Evolutionary conservation across 2,113 vertebrate genomes (phyloP).

Genomic region (Numenius arquata): DNA sequence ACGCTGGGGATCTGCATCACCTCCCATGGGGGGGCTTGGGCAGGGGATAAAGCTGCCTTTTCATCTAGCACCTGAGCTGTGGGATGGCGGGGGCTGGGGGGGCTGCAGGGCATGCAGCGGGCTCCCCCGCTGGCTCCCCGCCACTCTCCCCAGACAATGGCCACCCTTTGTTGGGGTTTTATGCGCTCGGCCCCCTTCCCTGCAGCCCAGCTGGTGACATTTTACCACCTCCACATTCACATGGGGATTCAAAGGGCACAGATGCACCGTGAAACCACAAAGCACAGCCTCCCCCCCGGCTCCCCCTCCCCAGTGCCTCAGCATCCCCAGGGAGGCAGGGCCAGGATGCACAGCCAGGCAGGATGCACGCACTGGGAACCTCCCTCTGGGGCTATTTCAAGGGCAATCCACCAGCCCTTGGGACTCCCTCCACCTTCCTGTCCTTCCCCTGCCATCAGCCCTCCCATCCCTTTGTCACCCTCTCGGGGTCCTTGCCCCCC

Average conservation of each 20-base stretch:
- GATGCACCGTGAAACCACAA: constrained; percentile 33
- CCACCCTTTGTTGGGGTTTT: constrained; percentile 21
- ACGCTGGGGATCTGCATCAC: neutral
- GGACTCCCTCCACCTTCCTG: neutral
- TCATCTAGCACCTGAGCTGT: constrained; percentile 24
- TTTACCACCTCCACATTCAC: constrained; percentile 64
- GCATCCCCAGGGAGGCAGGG: neutral
- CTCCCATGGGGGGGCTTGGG: neutral
- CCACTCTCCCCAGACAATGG: constrained; percentile 12
- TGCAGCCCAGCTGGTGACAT: constrained; percentile 51
- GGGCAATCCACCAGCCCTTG: neutral
- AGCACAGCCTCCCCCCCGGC: fast-evolving
- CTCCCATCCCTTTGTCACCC: neutral
- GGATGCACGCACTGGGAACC: neutral
- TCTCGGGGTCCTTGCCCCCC: neutral
- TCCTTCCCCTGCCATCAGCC: neutral
- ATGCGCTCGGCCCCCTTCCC: neutral
- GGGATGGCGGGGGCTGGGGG: neutral
- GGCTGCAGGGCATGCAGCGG: neutral
- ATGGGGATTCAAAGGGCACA: constrained; percentile 56
- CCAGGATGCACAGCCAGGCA: neutral
- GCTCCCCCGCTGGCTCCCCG: neutral
- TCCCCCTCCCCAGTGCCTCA: neutral
- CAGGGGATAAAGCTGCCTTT: neutral
- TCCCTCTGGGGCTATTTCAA: neutral